Evolutionary conservation across 53 echinoderm and acorn worm species (phyloP).

Genomic region (Hippasteria phrygiana): DNA sequence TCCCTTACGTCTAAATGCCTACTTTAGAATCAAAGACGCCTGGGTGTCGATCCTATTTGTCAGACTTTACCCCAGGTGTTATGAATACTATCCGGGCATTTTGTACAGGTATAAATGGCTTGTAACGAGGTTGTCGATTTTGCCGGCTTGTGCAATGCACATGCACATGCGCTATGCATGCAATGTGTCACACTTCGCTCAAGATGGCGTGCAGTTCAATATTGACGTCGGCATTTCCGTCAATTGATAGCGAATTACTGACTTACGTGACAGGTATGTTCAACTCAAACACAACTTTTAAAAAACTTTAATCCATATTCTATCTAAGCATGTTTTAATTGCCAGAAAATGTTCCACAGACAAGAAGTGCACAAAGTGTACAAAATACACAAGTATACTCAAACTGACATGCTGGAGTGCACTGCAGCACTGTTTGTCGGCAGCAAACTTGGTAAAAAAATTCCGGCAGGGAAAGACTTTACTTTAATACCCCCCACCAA

Average conservation of each 20-base stretch:
- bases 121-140: constrained; percentile 9
- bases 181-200: not conserved
- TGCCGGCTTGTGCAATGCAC: constrained; percentile 1
- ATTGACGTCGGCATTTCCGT: constrained; percentile 80
- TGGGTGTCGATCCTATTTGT: not conserved
- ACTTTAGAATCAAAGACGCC: not conserved
- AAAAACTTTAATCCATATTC: not conserved
- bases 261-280: constrained; percentile 89
- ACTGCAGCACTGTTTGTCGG: not conserved
- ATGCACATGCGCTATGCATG: not conserved
- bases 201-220: constrained; percentile 94
- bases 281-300: not conserved
- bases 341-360: not conserved
- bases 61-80: not conserved
- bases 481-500: too few species aligned
- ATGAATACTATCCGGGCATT: not conserved
- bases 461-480: too few species aligned
- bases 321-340: not conserved
- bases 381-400: not conserved
- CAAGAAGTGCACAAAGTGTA: too few species aligned
- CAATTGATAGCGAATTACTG: constrained; percentile 82
- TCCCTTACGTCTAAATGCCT: not conserved
- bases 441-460: too few species aligned
- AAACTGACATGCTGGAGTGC: not conserved
- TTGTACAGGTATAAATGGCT: not conserved